phyloP scores from a whole-genome alignment of 2,888 invertebrate species.

The Agonum fuliginosum region DNA sequence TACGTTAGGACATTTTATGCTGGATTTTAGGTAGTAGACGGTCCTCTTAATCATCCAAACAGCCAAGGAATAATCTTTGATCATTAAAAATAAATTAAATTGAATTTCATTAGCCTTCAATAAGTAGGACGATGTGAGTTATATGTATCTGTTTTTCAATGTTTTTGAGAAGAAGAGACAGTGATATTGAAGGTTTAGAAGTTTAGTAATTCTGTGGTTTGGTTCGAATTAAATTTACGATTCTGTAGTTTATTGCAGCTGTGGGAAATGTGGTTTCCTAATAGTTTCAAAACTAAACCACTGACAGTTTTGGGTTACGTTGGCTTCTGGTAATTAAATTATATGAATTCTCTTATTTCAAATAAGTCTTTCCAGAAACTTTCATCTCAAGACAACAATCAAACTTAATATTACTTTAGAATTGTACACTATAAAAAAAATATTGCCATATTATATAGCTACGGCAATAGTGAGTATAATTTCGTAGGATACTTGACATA shows the following conservation, averaged over 20 bases:
- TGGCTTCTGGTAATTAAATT: conserved; percentile 33
- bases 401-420: background rate
- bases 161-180: background rate
- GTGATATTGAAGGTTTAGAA: conserved; percentile 1
- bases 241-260: conserved; percentile 45
- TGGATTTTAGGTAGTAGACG: too few species aligned
- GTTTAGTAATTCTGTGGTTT: conserved; percentile 23
- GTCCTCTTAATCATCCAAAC: too few species aligned
- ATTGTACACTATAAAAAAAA: too few species aligned
- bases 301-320: conserved; percentile 33
- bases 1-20: too few species aligned
- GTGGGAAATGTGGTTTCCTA: conserved; percentile 44
- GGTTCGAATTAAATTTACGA: conserved; percentile 46
- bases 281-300: conserved; percentile 46
- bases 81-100: too few species aligned
- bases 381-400: background rate
- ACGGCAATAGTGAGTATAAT: too few species aligned
- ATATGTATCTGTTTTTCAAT: background rate
- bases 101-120: too few species aligned
- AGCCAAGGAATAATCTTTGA: too few species aligned
- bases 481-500: too few species aligned
- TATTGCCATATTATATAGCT: too few species aligned
- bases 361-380: background rate
- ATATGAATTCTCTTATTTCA: conserved; percentile 35
- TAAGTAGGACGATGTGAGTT: too few species aligned